Evolutionary conservation across 2,113 vertebrate genomes (phyloP).

Genomic region (Manacus vitellinus): DNA sequence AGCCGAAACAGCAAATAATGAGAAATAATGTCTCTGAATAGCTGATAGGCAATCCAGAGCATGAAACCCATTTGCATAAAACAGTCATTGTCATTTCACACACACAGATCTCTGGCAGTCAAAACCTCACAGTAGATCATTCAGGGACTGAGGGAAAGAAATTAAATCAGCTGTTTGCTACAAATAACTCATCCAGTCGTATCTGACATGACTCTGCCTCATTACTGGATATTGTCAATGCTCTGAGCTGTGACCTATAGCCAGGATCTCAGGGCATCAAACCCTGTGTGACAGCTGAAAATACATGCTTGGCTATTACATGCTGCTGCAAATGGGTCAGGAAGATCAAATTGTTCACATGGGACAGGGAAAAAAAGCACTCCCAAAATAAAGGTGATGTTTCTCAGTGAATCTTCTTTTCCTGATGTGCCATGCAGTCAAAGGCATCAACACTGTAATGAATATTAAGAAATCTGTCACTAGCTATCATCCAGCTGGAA

Average conservation of each 20-base stretch:
- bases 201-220: not conserved
- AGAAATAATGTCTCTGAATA: constrained; percentile 15
- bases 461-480: constrained; percentile 31
- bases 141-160: not conserved
- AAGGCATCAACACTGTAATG: not conserved
- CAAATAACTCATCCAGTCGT: constrained; percentile 20
- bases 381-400: not conserved
- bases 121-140: not conserved
- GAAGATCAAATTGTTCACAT: not conserved
- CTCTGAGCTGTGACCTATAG: not conserved
- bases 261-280: not conserved
- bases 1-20: not conserved
- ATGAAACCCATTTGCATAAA: constrained; percentile 25
- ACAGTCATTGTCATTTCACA: constrained; percentile 22
- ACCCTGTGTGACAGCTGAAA: not conserved
- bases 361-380: not conserved
- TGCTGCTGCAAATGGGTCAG: not conserved
- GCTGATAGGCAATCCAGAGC: constrained; percentile 6
- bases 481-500: not conserved
- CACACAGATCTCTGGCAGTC: not conserved
- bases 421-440: not conserved
- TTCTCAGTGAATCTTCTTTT: not conserved
- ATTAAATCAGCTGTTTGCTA: constrained; percentile 24
- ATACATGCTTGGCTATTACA: accelerated
- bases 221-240: not conserved